These are phyloP conservation scores for Toxotes chatareus DNA, from an alignment of 2,113 vertebrate species.

Conservation along the genomic window DNA sequence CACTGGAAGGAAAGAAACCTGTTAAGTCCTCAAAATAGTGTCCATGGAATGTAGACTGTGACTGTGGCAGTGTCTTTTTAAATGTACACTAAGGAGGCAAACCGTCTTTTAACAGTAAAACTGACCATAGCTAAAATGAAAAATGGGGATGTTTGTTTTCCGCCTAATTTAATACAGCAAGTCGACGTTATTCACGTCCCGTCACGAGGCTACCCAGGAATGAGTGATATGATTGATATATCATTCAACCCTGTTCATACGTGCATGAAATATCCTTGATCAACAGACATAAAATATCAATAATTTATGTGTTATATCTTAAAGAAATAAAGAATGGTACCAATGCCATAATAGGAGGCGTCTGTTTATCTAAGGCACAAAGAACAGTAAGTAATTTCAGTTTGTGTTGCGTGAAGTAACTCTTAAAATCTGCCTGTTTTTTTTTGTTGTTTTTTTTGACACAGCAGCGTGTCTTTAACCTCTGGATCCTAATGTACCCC, in stretches of 20 bases:
- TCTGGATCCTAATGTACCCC: constrained; percentile 44
- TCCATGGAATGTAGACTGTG: constrained; percentile 32
- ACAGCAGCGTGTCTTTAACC: constrained; percentile 22
- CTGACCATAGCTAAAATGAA: background rate
- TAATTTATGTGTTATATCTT: too few species aligned
- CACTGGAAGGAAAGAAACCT: constrained; percentile 24
- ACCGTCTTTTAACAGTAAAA: background rate
- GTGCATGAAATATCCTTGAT: too few species aligned
- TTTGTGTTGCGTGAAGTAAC: background rate
- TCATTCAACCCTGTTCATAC: too few species aligned
- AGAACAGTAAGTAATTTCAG: background rate
- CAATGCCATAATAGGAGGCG: background rate
- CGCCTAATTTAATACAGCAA: background rate
- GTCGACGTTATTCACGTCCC: background rate
- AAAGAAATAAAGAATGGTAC: background rate
- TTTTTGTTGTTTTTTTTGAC: constrained; percentile 6
- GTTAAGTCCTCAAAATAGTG: constrained; percentile 34
- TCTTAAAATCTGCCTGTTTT: constrained; percentile 18
- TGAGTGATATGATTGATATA: too few species aligned
- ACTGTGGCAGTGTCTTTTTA: constrained; percentile 30
- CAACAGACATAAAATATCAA: too few species aligned
- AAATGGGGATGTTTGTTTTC: too few species aligned
- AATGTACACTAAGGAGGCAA: constrained; percentile 27
- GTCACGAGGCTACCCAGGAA: too few species aligned
- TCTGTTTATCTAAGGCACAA: background rate